Conservation (phyloP, 1,140 invertebrate species). For the Probaryconus sp. region DNA sequence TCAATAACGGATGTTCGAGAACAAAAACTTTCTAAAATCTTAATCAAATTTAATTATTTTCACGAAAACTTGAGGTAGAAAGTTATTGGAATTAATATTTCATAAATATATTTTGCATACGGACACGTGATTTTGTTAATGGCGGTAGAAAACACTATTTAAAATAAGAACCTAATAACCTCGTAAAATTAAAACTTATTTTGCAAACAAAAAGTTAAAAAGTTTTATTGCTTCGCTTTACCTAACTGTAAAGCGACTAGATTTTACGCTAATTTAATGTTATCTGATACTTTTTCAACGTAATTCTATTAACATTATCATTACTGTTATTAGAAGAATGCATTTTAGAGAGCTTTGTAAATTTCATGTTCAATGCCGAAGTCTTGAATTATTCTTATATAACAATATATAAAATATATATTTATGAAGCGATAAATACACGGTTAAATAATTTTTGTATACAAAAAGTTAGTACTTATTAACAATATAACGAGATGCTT, state of each 20-base stretch:
- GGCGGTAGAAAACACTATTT: slow-evolving; percentile 13
- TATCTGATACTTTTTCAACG: no score
- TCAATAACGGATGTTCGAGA: background rate
- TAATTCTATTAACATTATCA: no score
- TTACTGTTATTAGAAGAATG: no score
- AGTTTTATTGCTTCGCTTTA: slow-evolving; percentile 11
- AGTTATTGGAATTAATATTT: background rate
- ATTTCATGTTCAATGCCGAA: no score
- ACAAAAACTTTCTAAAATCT: slow-evolving; percentile 14
- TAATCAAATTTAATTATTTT: slow-evolving; percentile 16
- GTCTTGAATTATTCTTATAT: background rate
- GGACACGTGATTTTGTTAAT: no score
- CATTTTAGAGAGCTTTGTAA: no score
- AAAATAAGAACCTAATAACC: slow-evolving; percentile 3
- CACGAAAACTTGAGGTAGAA: slow-evolving; percentile 10
- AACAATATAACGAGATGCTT: slow-evolving; percentile 4
- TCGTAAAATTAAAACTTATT: slow-evolving; percentile 17
- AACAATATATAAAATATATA: background rate
- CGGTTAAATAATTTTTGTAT: background rate
- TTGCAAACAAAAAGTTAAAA: slow-evolving; percentile 12
- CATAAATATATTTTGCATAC: background rate
- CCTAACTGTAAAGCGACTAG: no score
- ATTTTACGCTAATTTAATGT: no score
- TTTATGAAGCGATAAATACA: slow-evolving; percentile 23
- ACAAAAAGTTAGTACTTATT: slow-evolving; percentile 2